These are phyloP conservation scores for Varecia variegata DNA, from an alignment of 2,797 vertebrate genomes.

Conservation along the genomic window DNA sequence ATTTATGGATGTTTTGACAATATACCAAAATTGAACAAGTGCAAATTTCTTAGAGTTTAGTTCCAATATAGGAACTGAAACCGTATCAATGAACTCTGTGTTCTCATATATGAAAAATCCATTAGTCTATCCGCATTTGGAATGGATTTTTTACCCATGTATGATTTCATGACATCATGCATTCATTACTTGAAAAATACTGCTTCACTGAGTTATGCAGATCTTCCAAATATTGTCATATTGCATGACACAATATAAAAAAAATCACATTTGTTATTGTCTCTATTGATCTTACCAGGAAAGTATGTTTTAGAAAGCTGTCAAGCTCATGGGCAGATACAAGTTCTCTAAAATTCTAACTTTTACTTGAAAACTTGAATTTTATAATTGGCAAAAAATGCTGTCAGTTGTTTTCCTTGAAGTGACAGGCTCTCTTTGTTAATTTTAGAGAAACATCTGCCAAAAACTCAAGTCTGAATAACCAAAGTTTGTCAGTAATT, in stretches of 20 bases:
- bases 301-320: constrained; percentile 41
- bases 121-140: not conserved
- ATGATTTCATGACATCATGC: not conserved
- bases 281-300: constrained; percentile 10
- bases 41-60: not conserved
- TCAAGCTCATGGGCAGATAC: not conserved
- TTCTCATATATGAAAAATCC: not conserved
- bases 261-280: constrained; percentile 19
- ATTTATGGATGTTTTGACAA: constrained; percentile 34
- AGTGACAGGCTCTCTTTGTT: constrained; percentile 29
- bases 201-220: not conserved
- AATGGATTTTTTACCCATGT: not conserved
- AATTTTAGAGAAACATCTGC: constrained; percentile 31
- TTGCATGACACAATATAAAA: constrained; percentile 1
- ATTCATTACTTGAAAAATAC: constrained; percentile 31
- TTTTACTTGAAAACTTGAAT: constrained; percentile 32
- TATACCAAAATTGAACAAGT: not conserved
- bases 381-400: constrained; percentile 19
- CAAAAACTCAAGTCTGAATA: constrained; percentile 13
- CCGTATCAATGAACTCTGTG: not conserved
- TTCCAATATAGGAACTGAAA: not conserved
- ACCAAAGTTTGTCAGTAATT: not conserved
- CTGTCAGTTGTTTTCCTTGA: constrained; percentile 42
- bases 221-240: constrained; percentile 42
- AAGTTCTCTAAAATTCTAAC: constrained; percentile 25